Base-by-base conservation (phyloP, 1,140 invertebrate genomes). In the Bombus confusus region DNA sequence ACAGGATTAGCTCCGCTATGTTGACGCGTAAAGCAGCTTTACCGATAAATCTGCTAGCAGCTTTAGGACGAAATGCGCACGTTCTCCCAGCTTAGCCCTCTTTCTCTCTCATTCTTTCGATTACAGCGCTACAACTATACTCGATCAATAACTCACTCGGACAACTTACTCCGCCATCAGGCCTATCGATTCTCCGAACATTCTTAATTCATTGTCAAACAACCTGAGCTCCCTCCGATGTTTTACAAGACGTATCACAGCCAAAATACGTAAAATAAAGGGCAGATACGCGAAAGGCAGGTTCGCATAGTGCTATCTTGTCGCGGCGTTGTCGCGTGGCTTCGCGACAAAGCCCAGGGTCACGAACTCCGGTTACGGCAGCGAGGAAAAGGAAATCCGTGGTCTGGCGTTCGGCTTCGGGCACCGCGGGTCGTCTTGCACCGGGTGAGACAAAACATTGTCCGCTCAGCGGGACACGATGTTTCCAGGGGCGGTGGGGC, bases 391-490 rank as follows among this genome's bases (percentile, higher is more conserved):
- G 83, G 83, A 72, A 80, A 80, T 85, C 66, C 52, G 74, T 57
- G 66, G 47, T 47, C 71, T 12, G 15, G 39, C 18, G 64, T 28
- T 68, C 85, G 25, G 28, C 31, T 28, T 22, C 6, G 18, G 52
- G 12, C 80, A 6, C 77, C 68, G 74, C 62, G 74, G 87, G 83
- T 81, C 83, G 83, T 18, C 79, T 73, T 84, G 73, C 73, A 71
- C 73, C 78, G 73, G 85, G 85, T 83, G 83, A 89, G 87, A 88
- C 78, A 87, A 89, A 89, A 85, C 74, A 86, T 88, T 89, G 87
- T 89, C 78, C 87, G 87, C 86, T 73, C 86, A 89, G 87, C 87
- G 68, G 87, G 87, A 86, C 82, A 68, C 87, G 78, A 89, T 89
- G 86, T 88, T 89, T 79, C 73, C 85, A 64, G 75, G 80, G 85